Base-by-base conservation (phyloP, 2,797 vertebrate genomes). In the Mormyrus hasselquistii region DNA sequence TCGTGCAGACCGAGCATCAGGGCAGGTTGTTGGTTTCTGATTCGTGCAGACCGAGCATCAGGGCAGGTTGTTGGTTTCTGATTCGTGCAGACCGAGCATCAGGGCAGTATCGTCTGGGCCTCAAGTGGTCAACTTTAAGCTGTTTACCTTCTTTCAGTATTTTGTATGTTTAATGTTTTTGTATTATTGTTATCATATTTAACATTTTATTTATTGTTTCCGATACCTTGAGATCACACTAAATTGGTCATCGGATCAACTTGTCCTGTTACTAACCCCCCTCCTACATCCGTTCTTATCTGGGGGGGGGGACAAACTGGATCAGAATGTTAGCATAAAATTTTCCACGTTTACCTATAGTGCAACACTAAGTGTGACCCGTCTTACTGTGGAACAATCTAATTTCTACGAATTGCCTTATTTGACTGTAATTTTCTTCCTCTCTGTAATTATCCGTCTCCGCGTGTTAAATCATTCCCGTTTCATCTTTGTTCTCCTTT, bases 401-500 rank as follows among this genome's bases (percentile, higher is more conserved):
- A 9, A 47, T 83, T 83, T 83, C n/a, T 83, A 83, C 79, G 16
- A 83, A 49, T 83, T 83, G 79, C 79, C 41, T 83, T 83, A 83
- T 83, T 83, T 50, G 79, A 25, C 47, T 83, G 79, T 83, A 25
- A 44, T 49, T 83, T 19, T 25, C 38, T 50, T 83, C 16, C 8
- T 76, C 41, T n/a, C 41, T 22, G 79, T 83, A 22, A 22, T 83
- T 9, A 83, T 49, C n/a, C 4, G n/a, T 83, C 16, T 22, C 7
- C 2, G 4, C 7, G 2, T 47, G 34, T 82, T 82, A 19, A 82
- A 47, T 9, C 8, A 62, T 22, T 25, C 59, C 22, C 5, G 19
- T 49, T n/a, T 83, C 19, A 10, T 8, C 47, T 73, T 7, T 19
- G 29, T 83, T 47, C 41, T 4, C 38, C 59, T 65, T 3, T 25